Evolutionary conservation across 2,113 vertebrate genomes (phyloP).

Genomic region (Cyanoramphus novaezelandiae): DNA sequence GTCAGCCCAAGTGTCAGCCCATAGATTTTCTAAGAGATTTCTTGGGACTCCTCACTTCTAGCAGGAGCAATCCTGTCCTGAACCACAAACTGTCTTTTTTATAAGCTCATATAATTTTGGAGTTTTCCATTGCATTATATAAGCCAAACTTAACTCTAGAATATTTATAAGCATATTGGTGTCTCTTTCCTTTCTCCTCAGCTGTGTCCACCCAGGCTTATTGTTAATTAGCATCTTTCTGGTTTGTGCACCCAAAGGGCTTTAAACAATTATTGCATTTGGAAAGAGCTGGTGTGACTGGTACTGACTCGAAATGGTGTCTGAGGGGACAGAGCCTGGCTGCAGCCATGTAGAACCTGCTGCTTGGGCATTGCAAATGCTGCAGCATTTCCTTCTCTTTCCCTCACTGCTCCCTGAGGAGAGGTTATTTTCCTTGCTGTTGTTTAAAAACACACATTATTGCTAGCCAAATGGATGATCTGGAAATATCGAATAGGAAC

Average conservation of each 20-base stretch:
- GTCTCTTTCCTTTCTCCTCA: background rate
- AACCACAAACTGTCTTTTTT: background rate
- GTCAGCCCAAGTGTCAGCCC: background rate
- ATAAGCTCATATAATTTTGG: background rate
- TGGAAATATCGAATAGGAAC: background rate
- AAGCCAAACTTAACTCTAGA: background rate
- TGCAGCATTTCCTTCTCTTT: background rate
- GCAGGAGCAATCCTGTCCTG: background rate
- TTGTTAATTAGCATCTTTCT: background rate
- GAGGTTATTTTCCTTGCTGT: background rate
- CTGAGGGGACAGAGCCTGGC: background rate
- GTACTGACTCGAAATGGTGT: background rate
- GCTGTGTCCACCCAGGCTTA: background rate
- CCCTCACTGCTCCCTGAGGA: background rate
- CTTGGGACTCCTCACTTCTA: background rate
- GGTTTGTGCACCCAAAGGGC: background rate
- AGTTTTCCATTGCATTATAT: background rate
- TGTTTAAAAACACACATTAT: background rate
- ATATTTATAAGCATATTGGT: rapidly evolving
- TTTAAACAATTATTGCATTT: background rate
- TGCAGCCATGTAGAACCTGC: background rate
- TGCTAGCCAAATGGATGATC: background rate
- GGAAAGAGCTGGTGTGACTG: background rate
- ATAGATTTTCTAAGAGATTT: background rate
- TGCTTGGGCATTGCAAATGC: background rate